Conservation (phyloP, 1,140 invertebrate genomes). For the Phymastichus coffea region DNA sequence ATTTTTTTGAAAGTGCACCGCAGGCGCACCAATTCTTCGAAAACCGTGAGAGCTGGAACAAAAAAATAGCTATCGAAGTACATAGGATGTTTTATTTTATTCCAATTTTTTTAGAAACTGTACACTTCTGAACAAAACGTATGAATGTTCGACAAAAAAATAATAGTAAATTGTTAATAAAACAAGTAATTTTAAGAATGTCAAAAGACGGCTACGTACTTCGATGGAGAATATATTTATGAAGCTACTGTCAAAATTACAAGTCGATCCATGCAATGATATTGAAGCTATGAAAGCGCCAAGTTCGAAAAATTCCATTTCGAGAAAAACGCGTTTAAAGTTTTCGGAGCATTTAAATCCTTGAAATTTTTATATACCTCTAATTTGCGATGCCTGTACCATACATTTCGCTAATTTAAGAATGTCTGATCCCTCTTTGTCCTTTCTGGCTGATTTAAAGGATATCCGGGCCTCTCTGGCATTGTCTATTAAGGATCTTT, state of each 20-base stretch:
- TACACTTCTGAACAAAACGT: too few relatives aligned
- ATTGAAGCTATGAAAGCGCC: neutral
- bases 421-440: slow-evolving; percentile 20
- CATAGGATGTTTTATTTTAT: neutral
- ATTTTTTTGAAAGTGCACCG: too few relatives aligned
- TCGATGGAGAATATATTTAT: too few relatives aligned
- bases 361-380: slow-evolving; percentile 8
- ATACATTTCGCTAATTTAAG: slow-evolving; percentile 21
- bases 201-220: neutral
- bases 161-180: neutral
- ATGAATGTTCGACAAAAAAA: neutral
- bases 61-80: neutral
- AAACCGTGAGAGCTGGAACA: too few relatives aligned
- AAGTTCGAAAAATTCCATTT: slow-evolving; percentile 9
- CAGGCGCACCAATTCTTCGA: too few relatives aligned
- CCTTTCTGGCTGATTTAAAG: slow-evolving; percentile 25
- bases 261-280: neutral
- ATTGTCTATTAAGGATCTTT: slow-evolving; percentile 19
- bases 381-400: slow-evolving; percentile 26
- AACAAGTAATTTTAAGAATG: neutral
- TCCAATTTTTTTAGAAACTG: neutral
- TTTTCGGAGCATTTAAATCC: slow-evolving; percentile 16
- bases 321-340: slow-evolving; percentile 32
- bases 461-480: slow-evolving; percentile 20
- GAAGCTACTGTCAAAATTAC: neutral